A percentile compares a stretch with the other conserved stretches of the same genome.
These are phyloP conservation scores for Hirundo rustica DNA, from an alignment of 2,797 vertebrate genomes.

Conservation along the genomic window DNA sequence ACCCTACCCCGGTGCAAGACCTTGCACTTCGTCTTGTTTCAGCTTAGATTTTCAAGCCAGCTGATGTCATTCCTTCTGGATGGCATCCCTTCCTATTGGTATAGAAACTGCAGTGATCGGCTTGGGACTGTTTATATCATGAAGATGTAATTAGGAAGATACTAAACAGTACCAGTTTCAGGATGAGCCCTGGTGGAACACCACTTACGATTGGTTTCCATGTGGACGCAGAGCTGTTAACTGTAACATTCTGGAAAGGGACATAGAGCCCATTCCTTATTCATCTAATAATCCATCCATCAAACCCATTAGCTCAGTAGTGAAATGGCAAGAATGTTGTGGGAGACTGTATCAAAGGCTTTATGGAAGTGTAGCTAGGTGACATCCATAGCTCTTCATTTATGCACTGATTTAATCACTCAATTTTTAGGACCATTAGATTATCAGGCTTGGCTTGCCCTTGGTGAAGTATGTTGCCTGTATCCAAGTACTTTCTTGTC, in stretches of 20 bases:
- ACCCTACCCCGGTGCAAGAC: neutral
- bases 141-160: neutral
- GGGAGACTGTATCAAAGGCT: neutral
- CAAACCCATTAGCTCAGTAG: neutral
- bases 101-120: neutral
- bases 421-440: neutral
- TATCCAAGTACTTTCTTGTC: neutral
- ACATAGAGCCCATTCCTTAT: neutral
- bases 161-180: neutral
- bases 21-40: neutral
- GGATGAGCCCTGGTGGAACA: neutral
- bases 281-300: neutral
- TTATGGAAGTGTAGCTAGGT: neutral
- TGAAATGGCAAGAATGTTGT: neutral
- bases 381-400: neutral
- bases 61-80: rapidly evolving
- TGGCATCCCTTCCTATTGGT: neutral
- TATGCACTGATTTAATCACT: neutral
- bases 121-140: neutral
- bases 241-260: neutral
- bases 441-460: neutral
- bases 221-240: neutral
- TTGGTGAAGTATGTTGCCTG: neutral
- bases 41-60: neutral
- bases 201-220: rapidly evolving